phyloP scores from a whole-genome alignment of 2,888 invertebrate species.

The Leuctra nigra region DNA sequence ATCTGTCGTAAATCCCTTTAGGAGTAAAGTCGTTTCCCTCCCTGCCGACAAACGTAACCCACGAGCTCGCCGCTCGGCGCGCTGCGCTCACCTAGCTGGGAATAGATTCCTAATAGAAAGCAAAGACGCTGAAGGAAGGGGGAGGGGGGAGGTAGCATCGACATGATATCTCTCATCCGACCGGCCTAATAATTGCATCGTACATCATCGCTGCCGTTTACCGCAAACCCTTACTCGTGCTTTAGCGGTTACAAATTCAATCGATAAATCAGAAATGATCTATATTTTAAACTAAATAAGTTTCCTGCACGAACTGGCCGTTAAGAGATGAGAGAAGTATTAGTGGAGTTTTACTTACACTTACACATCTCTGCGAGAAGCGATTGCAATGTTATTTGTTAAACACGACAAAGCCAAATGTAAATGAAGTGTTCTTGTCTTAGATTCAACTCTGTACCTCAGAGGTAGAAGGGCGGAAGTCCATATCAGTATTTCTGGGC shows the following conservation, averaged over 20 bases:
- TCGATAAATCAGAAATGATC: conserved; percentile 11
- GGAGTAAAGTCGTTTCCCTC: conserved; percentile 16
- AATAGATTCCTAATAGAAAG: conserved; percentile 17
- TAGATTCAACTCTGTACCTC: too few species aligned
- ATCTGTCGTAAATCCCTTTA: conserved; percentile 25
- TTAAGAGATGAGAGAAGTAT: too few species aligned
- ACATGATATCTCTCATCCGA: conserved; percentile 10
- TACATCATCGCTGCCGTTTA: conserved; percentile 15
- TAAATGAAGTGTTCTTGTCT: too few species aligned
- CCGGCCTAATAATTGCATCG: conserved; percentile 16
- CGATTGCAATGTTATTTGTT: too few species aligned
- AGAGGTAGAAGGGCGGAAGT: too few species aligned
- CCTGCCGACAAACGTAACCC: background rate
- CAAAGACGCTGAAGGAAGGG: conserved; percentile 5
- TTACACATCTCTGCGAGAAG: too few species aligned
- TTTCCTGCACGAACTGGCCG: background rate
- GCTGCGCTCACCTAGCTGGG: background rate
- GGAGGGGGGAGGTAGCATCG: too few species aligned
- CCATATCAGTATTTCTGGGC: too few species aligned
- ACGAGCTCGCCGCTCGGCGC: background rate
- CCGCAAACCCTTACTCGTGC: conserved; percentile 5
- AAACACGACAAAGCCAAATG: too few species aligned
- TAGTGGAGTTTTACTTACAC: too few species aligned
- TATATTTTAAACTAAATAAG: conserved; percentile 8
- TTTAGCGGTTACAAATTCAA: conserved; percentile 11